Conservation (phyloP, 2,888 invertebrate species). For the Polyploca ridens region DNA sequence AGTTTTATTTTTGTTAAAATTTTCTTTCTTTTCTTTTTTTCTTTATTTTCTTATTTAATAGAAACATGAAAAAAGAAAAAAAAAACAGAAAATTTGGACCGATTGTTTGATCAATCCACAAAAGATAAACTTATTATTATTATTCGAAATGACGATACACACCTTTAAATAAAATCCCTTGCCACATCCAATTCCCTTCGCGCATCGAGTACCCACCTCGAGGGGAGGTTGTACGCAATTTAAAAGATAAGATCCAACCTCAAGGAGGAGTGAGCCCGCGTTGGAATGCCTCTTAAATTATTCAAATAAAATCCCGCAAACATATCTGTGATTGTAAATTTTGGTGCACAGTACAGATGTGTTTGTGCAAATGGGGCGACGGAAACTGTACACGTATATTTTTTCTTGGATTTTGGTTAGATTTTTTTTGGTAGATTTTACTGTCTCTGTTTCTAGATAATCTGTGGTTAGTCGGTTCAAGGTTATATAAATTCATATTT, state of each 20-base stretch:
- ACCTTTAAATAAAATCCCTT: constrained; percentile 23
- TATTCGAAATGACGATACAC: too few species aligned
- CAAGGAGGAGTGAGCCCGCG: constrained; percentile 46
- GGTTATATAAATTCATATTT: too few species aligned
- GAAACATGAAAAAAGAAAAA: too few species aligned
- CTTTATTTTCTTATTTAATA: too few species aligned
- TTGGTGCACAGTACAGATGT: constrained; percentile 61
- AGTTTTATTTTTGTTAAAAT: too few species aligned
- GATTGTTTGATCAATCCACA: too few species aligned
- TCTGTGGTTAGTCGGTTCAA: neutral
- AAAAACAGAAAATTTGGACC: too few species aligned
- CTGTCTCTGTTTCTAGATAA: neutral
- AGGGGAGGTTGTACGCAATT: constrained; percentile 67
- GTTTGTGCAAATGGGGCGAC: constrained; percentile 42
- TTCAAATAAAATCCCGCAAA: constrained; percentile 75
- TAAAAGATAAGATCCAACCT: constrained; percentile 68
- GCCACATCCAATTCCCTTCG: constrained; percentile 24
- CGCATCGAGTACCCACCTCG: constrained; percentile 26
- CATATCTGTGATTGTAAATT: constrained; percentile 78
- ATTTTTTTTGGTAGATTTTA: neutral
- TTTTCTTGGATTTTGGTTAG: neutral
- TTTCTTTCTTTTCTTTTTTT: too few species aligned
- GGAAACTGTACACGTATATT: constrained; percentile 8
- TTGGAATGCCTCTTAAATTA: constrained; percentile 61
- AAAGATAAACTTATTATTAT: too few species aligned